These are phyloP conservation scores for Sthenelais limicola DNA, from an alignment of 2,888 invertebrate species.

Conservation along the genomic window DNA sequence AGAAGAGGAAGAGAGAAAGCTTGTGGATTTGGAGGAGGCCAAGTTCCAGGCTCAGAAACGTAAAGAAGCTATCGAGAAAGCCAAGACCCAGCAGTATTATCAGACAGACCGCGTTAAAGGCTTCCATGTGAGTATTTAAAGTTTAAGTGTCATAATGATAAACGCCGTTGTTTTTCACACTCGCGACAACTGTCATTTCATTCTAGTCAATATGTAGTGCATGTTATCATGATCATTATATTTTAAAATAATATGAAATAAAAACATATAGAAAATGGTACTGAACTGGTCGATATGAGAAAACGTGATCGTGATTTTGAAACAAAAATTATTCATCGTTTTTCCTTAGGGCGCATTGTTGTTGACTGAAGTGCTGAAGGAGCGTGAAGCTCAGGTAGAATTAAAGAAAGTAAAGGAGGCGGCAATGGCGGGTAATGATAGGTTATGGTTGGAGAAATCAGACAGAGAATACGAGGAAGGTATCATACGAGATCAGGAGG, in stretches of 20 bases:
- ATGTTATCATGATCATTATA: neutral
- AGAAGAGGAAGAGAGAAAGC: constrained; percentile 69
- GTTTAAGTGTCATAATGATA: neutral
- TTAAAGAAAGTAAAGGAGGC: constrained; percentile 64
- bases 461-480: constrained; percentile 64
- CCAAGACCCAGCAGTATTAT: constrained; percentile 72
- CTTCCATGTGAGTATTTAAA: constrained; percentile 69
- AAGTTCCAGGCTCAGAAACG: constrained; percentile 69
- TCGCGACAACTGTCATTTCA: neutral
- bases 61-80: constrained; percentile 71
- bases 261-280: neutral
- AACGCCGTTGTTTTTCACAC: too few relatives aligned
- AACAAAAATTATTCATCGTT: constrained; percentile 7
- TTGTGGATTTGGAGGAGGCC: constrained; percentile 70
- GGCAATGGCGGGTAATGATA: constrained; percentile 61
- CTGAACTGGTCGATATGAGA: neutral
- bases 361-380: constrained; percentile 71
- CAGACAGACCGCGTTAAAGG: constrained; percentile 72
- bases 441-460: constrained; percentile 59
- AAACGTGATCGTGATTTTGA: too few relatives aligned
- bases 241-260: neutral
- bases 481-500: constrained; percentile 63
- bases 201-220: too few relatives aligned
- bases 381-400: constrained; percentile 72
- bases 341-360: constrained; percentile 68